Conservation (phyloP, 2,888 invertebrate genomes). For the Frankliniella intonsa region DNA sequence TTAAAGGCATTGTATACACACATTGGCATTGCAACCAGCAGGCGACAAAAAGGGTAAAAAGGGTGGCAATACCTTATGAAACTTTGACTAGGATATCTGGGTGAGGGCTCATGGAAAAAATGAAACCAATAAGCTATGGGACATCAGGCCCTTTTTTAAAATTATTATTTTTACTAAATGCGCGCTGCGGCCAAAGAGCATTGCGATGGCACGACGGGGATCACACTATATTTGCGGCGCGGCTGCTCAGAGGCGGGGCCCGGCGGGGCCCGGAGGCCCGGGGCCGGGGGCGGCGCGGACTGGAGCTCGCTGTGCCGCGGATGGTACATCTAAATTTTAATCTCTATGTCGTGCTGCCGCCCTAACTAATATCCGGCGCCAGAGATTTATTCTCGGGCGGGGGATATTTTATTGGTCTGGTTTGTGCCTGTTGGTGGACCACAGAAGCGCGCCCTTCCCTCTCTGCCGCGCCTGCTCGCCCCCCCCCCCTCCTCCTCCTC, state of each 20-base stretch:
- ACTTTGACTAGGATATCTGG: no score
- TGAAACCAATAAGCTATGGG: no score
- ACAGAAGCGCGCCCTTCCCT: not conserved
- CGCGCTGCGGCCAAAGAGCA: no score
- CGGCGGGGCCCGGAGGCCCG: not conserved
- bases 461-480: not conserved
- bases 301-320: not conserved
- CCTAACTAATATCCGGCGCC: slow-evolving; percentile 6
- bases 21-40: no score
- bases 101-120: no score
- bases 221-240: no score
- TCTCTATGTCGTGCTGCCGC: slow-evolving; percentile 21
- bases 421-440: not conserved
- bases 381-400: slow-evolving; percentile 16
- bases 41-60: no score
- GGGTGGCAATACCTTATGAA: no score
- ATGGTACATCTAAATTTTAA: slow-evolving; percentile 23
- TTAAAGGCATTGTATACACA: no score
- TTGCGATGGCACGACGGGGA: no score
- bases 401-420: slow-evolving; percentile 23
- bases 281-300: not conserved
- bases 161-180: no score
- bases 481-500: not conserved
- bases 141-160: no score
- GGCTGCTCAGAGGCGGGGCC: not conserved